Percentiles rank a stretch among this genome's conserved stretches.
Conservation (phyloP, 2,888 invertebrate genomes). For the Laothoe populi region DNA sequence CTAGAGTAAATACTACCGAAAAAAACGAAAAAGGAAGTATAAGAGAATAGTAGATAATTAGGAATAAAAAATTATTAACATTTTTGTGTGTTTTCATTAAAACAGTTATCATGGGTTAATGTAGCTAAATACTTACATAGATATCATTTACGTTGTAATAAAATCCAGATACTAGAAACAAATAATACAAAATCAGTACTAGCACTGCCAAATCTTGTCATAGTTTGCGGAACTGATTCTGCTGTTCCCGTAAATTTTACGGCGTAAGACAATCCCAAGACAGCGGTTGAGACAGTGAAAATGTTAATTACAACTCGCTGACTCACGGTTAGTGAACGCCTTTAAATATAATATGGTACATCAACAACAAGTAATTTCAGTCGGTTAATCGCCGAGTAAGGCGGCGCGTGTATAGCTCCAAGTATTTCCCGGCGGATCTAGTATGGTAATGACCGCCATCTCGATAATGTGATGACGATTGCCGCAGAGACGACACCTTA, state of each 20-base stretch:
- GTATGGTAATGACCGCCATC: conserved; percentile 42
- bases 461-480: conserved; percentile 22
- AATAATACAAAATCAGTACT: not conserved
- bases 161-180: not conserved
- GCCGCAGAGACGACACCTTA: not conserved
- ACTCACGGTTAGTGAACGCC: conserved; percentile 10
- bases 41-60: too few species aligned
- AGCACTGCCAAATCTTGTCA: too few species aligned
- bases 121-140: too few species aligned
- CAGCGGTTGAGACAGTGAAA: conserved; percentile 2
- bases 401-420: conserved; percentile 32
- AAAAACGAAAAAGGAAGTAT: too few species aligned
- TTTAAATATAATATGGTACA: conserved; percentile 15
- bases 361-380: conserved; percentile 29
- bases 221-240: not conserved
- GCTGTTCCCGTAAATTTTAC: conserved; percentile 6
- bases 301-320: conserved; percentile 8
- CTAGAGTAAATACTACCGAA: too few species aligned
- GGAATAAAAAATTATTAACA: too few species aligned
- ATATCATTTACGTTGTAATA: not conserved
- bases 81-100: too few species aligned
- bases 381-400: conserved; percentile 30
- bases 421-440: conserved; percentile 50
- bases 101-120: too few species aligned
- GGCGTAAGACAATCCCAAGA: conserved; percentile 7